These are phyloP conservation scores for Rhopalosiphum maidis DNA, from an alignment of 1,140 invertebrate genomes.

Conservation along the genomic window DNA sequence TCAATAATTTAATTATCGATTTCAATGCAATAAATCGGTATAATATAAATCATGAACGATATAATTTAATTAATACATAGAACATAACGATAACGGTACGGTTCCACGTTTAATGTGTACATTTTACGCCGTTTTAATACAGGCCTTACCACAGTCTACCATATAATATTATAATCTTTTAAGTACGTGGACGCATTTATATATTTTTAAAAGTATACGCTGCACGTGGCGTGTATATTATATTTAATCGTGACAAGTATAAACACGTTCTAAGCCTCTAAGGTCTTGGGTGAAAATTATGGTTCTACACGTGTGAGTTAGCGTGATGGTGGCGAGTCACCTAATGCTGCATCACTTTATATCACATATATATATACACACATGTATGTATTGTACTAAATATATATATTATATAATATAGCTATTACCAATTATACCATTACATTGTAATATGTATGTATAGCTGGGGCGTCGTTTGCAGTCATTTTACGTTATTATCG, in stretches of 20 bases:
- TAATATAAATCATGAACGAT: too few relatives aligned
- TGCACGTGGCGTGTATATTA: not conserved
- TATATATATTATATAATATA: not conserved
- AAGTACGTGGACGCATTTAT: not conserved
- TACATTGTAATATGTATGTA: not conserved
- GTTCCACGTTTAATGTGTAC: too few relatives aligned
- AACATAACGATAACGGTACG: too few relatives aligned
- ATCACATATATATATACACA: not conserved
- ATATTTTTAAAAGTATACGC: not conserved
- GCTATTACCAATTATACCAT: not conserved
- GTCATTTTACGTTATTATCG: not conserved
- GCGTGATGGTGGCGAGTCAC: not conserved
- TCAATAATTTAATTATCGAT: too few relatives aligned
- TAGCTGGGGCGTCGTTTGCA: not conserved
- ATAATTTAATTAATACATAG: too few relatives aligned
- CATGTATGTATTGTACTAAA: not conserved
- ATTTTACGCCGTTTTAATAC: not conserved
- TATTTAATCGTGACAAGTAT: constrained; percentile 6
- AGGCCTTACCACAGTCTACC: not conserved
- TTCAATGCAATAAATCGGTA: too few relatives aligned
- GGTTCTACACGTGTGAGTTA: not conserved
- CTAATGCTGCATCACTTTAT: not conserved
- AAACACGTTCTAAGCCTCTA: not conserved
- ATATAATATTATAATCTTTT: not conserved
- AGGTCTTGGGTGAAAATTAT: not conserved